Evolutionary conservation across 2,113 vertebrate genomes (phyloP).

Genomic region (Tragelaphus imberbis): DNA sequence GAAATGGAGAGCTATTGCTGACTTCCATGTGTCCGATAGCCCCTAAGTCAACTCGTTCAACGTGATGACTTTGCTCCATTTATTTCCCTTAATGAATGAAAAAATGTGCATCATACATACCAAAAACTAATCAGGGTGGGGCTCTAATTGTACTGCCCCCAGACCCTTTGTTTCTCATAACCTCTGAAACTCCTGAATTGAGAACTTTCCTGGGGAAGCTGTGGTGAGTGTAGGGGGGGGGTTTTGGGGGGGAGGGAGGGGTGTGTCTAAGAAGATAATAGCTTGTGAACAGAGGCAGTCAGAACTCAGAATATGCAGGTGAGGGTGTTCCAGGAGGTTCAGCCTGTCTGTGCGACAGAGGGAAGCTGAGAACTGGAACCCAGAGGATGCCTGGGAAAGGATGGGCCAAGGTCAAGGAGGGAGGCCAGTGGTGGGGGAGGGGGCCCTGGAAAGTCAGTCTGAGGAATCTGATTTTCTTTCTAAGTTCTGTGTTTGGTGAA

Average conservation of each 20-base stretch:
- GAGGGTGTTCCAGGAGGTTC: background rate
- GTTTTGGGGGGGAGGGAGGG: fast-evolving
- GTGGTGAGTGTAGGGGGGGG: fast-evolving
- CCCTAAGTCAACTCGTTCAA: background rate
- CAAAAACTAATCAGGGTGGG: background rate
- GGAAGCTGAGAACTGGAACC: background rate
- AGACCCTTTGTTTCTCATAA: background rate
- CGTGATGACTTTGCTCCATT: background rate
- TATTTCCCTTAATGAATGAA: background rate
- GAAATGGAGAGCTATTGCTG: background rate
- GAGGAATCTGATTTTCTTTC: background rate
- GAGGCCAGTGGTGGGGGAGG: background rate
- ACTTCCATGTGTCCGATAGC: no score
- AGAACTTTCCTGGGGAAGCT: background rate
- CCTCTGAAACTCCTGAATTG: background rate
- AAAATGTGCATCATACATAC: background rate
- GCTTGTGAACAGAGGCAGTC: background rate
- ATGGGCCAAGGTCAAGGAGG: fast-evolving
- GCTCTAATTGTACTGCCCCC: no score
- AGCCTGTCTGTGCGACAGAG: background rate
- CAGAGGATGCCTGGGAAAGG: no score
- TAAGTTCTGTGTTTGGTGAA: background rate
- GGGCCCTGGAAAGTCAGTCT: background rate
- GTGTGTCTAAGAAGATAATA: background rate
- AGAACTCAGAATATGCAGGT: background rate